Evolutionary conservation across 2,797 vertebrate genomes (phyloP), one percentile per base, ranked within the genome.

Genomic region (Falco peregrinus): DNA sequence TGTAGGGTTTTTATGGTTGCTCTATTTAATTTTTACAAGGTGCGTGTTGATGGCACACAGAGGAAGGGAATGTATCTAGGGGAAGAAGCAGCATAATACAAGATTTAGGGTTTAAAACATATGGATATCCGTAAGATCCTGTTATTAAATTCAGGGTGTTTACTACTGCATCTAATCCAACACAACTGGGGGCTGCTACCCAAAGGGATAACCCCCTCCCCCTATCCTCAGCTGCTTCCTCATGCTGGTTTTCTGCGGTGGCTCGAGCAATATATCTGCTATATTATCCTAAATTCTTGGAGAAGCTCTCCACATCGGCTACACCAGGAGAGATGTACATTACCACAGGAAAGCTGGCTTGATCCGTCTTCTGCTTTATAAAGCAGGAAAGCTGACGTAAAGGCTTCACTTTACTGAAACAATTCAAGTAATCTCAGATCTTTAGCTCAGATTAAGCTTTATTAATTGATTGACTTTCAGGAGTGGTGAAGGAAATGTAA

Each of bases 191-290:
- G 24, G 60, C 77, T 57, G 48, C 37, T 67, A 19, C 60, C 43
- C 91, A 73, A 18, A 28, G 10, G 19, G 39, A 57, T 35, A 24
- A 6, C 16, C 33, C 43, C 5, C 14, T 8, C 18, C 41, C 13
- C 39, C 45, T 19, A 4, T 56, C 35, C 65, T 84, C 60, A 54
- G n/a, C 39, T 35, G 19, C 53, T 65, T 65, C 74, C 54, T 88
- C 48, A 19, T 0, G 3, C 37, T 41, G 69, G 13, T 33, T 47
- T 70, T 70, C 69, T 29, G 18, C 3, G 25, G 37, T 33, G 31
- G 64, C 50, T 22, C 0, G 2, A 86, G 63, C 18, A 37, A 5
- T 6, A 2, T 17, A 15, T 9, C 61, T 26, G 15, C 4, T 31
- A 4, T 22, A 11, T 41, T 14, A 47, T 4, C 63, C n/a, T 20